phyloP scores from a whole-genome alignment of 2,888 invertebrate genomes.

The Allophyes oxyacanthae region DNA sequence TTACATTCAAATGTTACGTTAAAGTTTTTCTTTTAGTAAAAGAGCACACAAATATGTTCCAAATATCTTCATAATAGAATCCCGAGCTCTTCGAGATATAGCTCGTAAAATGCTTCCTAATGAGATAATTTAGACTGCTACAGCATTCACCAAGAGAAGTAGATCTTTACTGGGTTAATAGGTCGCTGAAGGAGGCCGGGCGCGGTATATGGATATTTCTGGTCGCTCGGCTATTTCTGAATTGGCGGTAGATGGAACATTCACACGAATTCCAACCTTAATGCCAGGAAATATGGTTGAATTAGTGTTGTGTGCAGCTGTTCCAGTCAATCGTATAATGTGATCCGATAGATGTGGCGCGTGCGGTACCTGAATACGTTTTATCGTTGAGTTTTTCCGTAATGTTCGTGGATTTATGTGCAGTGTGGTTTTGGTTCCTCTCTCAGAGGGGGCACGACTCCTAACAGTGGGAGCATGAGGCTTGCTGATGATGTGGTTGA shows the following conservation, averaged over 20 bases:
- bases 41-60: conserved; percentile 11
- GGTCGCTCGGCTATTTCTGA: conserved; percentile 55
- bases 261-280: conserved; percentile 36
- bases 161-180: conserved; percentile 50
- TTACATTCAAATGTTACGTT: no score
- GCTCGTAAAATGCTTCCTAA: conserved; percentile 24
- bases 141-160: conserved; percentile 24
- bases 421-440: neutral
- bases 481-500: no score
- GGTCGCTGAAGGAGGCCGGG: conserved; percentile 49
- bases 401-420: conserved; percentile 4
- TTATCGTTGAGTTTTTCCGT: conserved; percentile 37
- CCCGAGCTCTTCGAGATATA: conserved; percentile 22
- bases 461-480: no score
- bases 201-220: conserved; percentile 53
- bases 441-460: no score
- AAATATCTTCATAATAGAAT: conserved; percentile 34
- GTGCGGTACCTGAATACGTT: conserved; percentile 23
- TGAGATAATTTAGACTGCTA: conserved; percentile 18
- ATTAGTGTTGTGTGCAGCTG: conserved; percentile 22
- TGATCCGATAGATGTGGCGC: conserved; percentile 40
- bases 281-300: conserved; percentile 20
- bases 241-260: conserved; percentile 10
- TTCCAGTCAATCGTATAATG: conserved; percentile 35
- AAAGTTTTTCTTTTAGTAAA: no score